A percentile compares a stretch with the other conserved stretches of the same genome.
phyloP scores from a whole-genome alignment of 2,113 vertebrate genomes.

The Mola mola region DNA sequence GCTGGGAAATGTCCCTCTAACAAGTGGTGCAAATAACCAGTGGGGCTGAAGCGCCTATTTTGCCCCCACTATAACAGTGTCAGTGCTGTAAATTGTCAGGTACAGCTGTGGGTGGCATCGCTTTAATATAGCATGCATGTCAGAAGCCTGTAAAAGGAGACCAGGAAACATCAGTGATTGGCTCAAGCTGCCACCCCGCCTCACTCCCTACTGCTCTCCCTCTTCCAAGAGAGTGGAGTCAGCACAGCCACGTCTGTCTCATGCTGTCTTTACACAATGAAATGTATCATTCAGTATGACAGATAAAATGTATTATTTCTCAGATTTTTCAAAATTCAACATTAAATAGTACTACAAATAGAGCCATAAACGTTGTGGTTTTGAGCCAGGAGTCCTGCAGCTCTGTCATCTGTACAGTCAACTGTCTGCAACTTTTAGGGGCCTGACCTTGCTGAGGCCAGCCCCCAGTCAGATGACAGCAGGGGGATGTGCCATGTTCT shows the following conservation, averaged over 20 bases:
- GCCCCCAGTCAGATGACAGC: slow-evolving; percentile 53
- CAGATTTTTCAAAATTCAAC: neutral
- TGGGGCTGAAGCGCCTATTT: neutral
- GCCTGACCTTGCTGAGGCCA: slow-evolving; percentile 63
- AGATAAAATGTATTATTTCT: too few species aligned
- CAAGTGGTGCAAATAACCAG: slow-evolving; percentile 56
- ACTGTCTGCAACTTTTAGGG: slow-evolving; percentile 35
- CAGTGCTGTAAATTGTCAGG: slow-evolving; percentile 79
- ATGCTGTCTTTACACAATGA: slow-evolving; percentile 46
- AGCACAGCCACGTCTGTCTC: slow-evolving; percentile 65
- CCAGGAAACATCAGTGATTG: slow-evolving; percentile 64
- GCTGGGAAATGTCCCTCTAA: slow-evolving; percentile 26
- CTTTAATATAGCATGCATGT: slow-evolving; percentile 85
- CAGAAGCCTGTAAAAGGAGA: slow-evolving; percentile 92
- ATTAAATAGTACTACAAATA: neutral
- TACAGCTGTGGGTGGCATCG: slow-evolving; percentile 86
- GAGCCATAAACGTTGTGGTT: neutral
- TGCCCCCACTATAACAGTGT: slow-evolving; percentile 10
- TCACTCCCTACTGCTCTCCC: slow-evolving; percentile 23
- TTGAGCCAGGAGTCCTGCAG: neutral
- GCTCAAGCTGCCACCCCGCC: slow-evolving; percentile 32
- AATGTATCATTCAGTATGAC: too few species aligned
- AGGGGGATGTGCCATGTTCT: slow-evolving; percentile 51
- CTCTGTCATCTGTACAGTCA: slow-evolving; percentile 18
- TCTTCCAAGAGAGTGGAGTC: slow-evolving; percentile 39